Evolutionary conservation across 2,113 vertebrate genomes (phyloP).

Genomic region (Campylorhamphus procurvoides): DNA sequence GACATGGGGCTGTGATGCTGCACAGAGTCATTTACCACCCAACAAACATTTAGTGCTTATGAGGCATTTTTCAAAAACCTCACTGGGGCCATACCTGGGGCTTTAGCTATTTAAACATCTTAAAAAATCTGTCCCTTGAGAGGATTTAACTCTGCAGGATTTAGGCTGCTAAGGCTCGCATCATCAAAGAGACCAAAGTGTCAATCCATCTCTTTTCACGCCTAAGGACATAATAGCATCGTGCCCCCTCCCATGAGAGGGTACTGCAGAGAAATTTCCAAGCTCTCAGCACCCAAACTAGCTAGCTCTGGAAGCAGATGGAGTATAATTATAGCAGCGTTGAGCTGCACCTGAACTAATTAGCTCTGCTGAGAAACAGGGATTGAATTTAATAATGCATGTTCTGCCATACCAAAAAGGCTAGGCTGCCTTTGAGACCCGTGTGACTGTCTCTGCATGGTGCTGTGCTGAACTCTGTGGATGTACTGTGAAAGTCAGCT

Average conservation of each 20-base stretch:
- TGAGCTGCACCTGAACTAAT: conserved; percentile 71
- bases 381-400: conserved; percentile 72
- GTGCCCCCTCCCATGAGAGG: conserved; percentile 25
- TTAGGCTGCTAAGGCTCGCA: conserved; percentile 9
- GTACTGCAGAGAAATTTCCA: conserved; percentile 60
- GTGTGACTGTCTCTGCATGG: conserved; percentile 27
- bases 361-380: conserved; percentile 71
- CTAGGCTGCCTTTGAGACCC: conserved; percentile 55
- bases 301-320: conserved; percentile 64
- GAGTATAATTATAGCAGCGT: conserved; percentile 66
- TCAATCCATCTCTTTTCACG: conserved; percentile 52
- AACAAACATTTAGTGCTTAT: conserved; percentile 10
- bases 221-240: conserved; percentile 48
- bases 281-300: conserved; percentile 64
- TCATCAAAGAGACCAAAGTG: conserved; percentile 33
- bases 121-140: conserved; percentile 49
- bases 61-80: conserved; percentile 45
- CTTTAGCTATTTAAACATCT: conserved; percentile 52
- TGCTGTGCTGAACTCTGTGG: conserved; percentile 51
- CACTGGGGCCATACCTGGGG: conserved; percentile 10
- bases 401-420: conserved; percentile 61
- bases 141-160: conserved; percentile 42
- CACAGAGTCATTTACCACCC: conserved; percentile 6
- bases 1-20: rapidly evolving
- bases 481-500: conserved; percentile 61